Percentiles rank a stretch among this genome's conserved stretches.
Evolutionary conservation across 2,113 vertebrate genomes (phyloP).

Genomic region (Dendrocopos noguchii): DNA sequence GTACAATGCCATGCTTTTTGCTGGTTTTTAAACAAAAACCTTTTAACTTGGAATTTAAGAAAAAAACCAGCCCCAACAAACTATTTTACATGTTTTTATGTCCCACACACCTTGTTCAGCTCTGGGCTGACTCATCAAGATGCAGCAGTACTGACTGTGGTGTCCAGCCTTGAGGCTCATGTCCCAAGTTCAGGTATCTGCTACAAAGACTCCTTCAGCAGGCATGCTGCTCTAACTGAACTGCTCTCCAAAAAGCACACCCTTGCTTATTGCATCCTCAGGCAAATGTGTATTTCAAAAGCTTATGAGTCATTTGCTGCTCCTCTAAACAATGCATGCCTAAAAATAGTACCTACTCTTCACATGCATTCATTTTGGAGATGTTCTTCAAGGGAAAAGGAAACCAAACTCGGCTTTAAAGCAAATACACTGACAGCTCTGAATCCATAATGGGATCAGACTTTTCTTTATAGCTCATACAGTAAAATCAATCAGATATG

Average conservation of each 20-base stretch:
- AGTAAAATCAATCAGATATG: conserved; percentile 62
- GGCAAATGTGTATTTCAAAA: not conserved
- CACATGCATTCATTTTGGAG: not conserved
- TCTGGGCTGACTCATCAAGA: not conserved
- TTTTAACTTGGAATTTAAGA: not conserved
- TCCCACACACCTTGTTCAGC: not conserved
- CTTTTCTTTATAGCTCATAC: conserved; percentile 41
- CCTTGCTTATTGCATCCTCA: not conserved
- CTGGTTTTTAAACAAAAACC: not conserved
- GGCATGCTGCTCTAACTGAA: not conserved
- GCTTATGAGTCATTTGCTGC: not conserved
- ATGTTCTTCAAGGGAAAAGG: not conserved
- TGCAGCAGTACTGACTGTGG: not conserved
- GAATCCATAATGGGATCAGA: not conserved
- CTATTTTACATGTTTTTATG: not conserved
- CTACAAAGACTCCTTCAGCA: not conserved
- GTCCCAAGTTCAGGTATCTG: not conserved
- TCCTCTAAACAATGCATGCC: not conserved
- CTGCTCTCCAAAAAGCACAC: not conserved
- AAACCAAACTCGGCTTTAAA: not conserved
- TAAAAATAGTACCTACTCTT: not conserved
- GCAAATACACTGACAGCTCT: not conserved
- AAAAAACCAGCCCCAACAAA: not conserved
- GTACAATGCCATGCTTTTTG: not conserved
- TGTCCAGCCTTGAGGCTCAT: not conserved